A percentile compares a stretch with the other conserved stretches of the same genome.
These are phyloP conservation scores for Silurus asotus DNA, from an alignment of 2,113 vertebrate species.

Conservation along the genomic window DNA sequence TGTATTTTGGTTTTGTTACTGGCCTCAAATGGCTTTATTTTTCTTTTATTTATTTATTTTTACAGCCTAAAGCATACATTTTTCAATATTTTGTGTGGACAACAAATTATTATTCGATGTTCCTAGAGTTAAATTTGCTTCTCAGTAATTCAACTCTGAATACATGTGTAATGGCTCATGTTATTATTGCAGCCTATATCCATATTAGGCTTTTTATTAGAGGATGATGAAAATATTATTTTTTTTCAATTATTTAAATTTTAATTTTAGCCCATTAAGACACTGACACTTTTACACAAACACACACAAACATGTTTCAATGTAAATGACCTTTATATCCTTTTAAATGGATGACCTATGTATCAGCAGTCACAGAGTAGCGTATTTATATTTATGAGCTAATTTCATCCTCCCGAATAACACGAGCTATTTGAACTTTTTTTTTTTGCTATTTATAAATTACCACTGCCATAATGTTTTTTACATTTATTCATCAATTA, in stretches of 20 bases:
- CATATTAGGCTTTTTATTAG: background rate
- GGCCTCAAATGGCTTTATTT: background rate
- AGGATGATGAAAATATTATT: background rate
- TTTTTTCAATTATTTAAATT: background rate
- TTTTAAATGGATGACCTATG: background rate
- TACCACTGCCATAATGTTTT: background rate
- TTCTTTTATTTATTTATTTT: background rate
- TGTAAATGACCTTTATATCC: background rate
- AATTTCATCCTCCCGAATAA: background rate
- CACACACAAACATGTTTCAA: background rate
- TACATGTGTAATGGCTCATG: background rate
- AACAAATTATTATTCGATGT: background rate
- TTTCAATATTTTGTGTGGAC: background rate
- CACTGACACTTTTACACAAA: background rate
- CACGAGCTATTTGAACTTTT: background rate
- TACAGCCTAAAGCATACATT: background rate
- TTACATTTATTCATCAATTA: constrained; percentile 8
- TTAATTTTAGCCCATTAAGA: background rate
- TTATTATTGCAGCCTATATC: background rate
- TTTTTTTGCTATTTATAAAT: background rate
- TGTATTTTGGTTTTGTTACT: background rate
- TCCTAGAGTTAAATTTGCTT: background rate
- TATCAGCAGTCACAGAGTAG: background rate
- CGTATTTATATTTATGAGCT: constrained; percentile 13
- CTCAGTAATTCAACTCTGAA: background rate